Base-by-base conservation (phyloP, 2,888 invertebrate species). In the Dasysyrphus tricinctus region DNA sequence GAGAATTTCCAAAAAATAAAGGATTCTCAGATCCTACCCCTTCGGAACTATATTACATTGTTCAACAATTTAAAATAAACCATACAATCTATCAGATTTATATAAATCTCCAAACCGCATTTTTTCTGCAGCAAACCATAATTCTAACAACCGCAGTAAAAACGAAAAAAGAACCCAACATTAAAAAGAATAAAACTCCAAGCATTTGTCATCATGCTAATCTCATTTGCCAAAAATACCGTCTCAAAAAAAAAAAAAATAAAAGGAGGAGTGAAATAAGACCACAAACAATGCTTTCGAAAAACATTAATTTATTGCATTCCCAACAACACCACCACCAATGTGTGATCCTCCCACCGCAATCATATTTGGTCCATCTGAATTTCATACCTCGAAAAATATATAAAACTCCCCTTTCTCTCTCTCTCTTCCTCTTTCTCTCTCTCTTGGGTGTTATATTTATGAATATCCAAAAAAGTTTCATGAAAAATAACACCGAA, bases 171-270 rank as follows among this genome's bases (percentile, higher is more conserved):
- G 5, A 16, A 5, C 19, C 49, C 47, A 44, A 16, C 5, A 56
- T 49, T 9, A 16, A 12, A 59, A 19, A 54, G 14, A 69, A 16
- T 19, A 37, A n/a, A 59, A 61, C 42, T 61, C 44, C 57, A 49
- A 34, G 24, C 77, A 85, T 85, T 85, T 85, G 81, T 85, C 85
- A 85, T 85, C 85, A 51, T 54, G 70, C 81, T 81, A 85, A 85
- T 85, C 85, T 78, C 81, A 78, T 85, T 84, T 81, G 77, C 81
- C 81, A 81, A 81, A 57, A 54, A 74, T 16, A 0, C 6, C 54
- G 42, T 47, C 32, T 19, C 32, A 42, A 67, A 57, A 67, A 34
- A 37, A 49, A 16, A 49, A 29, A 63, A 29, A 44, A 24, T 3
- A 16, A 69, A 16, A 69, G 14, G 12, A 32, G 3, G 49, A 54